Evolutionary conservation across 1,140 invertebrate species (phyloP), one percentile per base, ranked within the genome.

Genomic region (Diabrotica undecimpunctata): DNA sequence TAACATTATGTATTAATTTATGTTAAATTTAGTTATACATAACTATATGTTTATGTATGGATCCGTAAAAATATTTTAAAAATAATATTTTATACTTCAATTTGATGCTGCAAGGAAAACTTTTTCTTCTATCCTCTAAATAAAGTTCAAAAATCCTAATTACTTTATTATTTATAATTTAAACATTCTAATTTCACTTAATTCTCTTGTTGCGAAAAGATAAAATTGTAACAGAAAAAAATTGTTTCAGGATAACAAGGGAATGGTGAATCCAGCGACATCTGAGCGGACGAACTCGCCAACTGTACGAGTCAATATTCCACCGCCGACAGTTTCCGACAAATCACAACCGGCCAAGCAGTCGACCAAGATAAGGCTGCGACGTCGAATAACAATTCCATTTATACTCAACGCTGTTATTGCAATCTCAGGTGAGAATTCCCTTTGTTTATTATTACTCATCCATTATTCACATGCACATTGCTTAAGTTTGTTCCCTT

Each of bases 181-280:
- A n/a, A n/a, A n/a, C n/a, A n/a, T n/a, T n/a, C n/a, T n/a, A n/a
- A n/a, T n/a, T n/a, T n/a, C n/a, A n/a, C n/a, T n/a, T n/a, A n/a
- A n/a, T n/a, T n/a, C n/a, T n/a, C n/a, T n/a, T n/a, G n/a, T n/a
- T n/a, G n/a, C n/a, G n/a, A n/a, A 46, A 46, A 6, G 41, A 46
- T 46, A 3, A 6, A 5, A 46, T 25, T 25, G 1, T 46, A 46
- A 46, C 41, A 46, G 41, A 6, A n/a, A 46, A 46, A 46, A 46
- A 55, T 64, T 63, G 36, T 72, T 73, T 8, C 66, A 75, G 74
- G 74, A 75, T 52, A 75, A 75, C 55, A 75, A 75, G 62, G 66
- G 70, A 36, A 75, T 75, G 74, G 69, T 73, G 60, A 67, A 67
- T 9, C 68, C 70, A 55, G 63, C 68, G 59, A 65, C 64, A 61